Conservation (phyloP, 1,140 invertebrate species). For the Papilio glaucus region DNA sequence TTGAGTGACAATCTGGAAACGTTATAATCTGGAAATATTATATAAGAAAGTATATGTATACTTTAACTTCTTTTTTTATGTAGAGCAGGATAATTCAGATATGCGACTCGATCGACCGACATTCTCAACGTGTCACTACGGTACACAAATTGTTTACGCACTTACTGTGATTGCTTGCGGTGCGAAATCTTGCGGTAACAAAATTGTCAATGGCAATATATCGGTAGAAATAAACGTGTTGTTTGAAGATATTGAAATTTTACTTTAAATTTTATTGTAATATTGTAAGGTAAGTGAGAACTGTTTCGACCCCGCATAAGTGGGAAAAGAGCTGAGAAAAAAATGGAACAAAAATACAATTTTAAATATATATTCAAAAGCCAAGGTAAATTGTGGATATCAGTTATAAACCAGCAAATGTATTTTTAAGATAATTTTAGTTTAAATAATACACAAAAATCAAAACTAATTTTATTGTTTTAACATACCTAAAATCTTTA, state of each 20-base stretch:
- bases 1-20: too few relatives aligned
- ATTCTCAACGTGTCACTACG: neutral
- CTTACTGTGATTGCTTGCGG: slow-evolving; percentile 6
- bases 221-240: neutral
- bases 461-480: too few relatives aligned
- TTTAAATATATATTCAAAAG: too few relatives aligned
- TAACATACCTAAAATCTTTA: slow-evolving; percentile 72
- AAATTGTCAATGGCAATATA: neutral
- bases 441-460: too few relatives aligned
- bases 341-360: too few relatives aligned
- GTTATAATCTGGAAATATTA: too few relatives aligned
- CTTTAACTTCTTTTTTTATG: neutral
- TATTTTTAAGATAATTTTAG: too few relatives aligned
- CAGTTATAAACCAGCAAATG: too few relatives aligned
- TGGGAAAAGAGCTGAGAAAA: too few relatives aligned
- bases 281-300: too few relatives aligned
- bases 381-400: too few relatives aligned
- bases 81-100: neutral
- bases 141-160: slow-evolving; percentile 31
- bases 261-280: neutral
- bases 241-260: neutral
- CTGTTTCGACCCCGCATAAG: too few relatives aligned
- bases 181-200: slow-evolving; percentile 20
- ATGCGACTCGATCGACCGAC: neutral
- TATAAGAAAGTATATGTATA: neutral